These are phyloP conservation scores for Mellilla xanthometata DNA, from an alignment of 2,888 invertebrate genomes.

Conservation along the genomic window DNA sequence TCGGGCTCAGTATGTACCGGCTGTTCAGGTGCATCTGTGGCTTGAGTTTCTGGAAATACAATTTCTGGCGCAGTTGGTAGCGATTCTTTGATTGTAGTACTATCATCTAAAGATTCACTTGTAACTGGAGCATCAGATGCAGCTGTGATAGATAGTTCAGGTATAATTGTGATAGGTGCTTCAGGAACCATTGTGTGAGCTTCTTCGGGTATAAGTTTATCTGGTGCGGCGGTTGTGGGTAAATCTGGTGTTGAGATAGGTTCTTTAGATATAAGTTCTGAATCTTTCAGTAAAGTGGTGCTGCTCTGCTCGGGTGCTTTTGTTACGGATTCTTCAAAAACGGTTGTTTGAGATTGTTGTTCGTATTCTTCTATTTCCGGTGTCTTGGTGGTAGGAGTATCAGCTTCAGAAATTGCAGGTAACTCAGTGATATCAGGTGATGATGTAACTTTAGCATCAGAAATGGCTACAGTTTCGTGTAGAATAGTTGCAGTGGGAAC, in stretches of 20 bases:
- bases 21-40: not conserved
- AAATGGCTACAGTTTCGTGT: not conserved
- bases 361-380: not conserved
- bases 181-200: not conserved
- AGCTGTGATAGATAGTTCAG: not conserved
- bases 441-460: not conserved
- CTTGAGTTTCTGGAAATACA: not conserved
- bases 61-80: not conserved
- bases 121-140: not conserved
- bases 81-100: not conserved
- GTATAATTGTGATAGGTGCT: not conserved
- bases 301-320: not conserved
- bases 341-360: not conserved
- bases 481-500: constrained; percentile 26
- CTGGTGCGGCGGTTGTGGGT: not conserved
- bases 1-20: not conserved
- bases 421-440: not conserved
- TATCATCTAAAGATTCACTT: not conserved
- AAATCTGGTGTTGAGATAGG: not conserved
- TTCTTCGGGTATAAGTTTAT: not conserved
- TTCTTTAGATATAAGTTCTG: not conserved
- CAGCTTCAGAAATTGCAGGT: not conserved
- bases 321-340: not conserved
- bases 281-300: not conserved
- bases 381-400: not conserved